These are phyloP conservation scores for Tachuris rubrigastra DNA, from an alignment of 2,113 vertebrate species.

Conservation along the genomic window DNA sequence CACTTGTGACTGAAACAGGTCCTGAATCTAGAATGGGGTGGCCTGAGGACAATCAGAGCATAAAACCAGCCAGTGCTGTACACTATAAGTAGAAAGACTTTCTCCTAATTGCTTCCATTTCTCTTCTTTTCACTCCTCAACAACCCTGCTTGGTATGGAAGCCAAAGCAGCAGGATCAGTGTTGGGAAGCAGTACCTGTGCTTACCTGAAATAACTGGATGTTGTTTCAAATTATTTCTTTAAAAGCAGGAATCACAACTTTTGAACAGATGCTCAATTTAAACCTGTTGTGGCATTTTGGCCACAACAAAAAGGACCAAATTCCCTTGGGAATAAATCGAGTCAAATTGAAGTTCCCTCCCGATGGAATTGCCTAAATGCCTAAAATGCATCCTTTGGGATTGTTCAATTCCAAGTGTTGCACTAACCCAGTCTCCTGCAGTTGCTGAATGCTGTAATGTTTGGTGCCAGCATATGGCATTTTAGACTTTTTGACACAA, in stretches of 20 bases:
- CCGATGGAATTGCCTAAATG: not conserved
- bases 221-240: not conserved
- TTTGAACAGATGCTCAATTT: not conserved
- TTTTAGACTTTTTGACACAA: not conserved
- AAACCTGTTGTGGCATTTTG: not conserved
- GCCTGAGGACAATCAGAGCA: constrained; percentile 11
- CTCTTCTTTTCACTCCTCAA: not conserved
- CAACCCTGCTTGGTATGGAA: not conserved
- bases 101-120: not conserved
- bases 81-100: not conserved
- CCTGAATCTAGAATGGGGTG: constrained; percentile 5
- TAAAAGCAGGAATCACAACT: not conserved
- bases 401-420: not conserved
- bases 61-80: not conserved
- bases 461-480: not conserved
- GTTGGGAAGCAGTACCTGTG: not conserved
- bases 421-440: not conserved
- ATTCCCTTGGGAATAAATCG: not conserved
- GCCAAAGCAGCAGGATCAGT: not conserved
- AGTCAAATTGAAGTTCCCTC: not conserved
- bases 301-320: not conserved
- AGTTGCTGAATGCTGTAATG: not conserved
- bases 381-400: not conserved
- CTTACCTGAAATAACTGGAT: not conserved
- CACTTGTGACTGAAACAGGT: constrained; percentile 34